phyloP scores from a whole-genome alignment of 23 tunicate genomes.

The Halocynthia aurantium region DNA sequence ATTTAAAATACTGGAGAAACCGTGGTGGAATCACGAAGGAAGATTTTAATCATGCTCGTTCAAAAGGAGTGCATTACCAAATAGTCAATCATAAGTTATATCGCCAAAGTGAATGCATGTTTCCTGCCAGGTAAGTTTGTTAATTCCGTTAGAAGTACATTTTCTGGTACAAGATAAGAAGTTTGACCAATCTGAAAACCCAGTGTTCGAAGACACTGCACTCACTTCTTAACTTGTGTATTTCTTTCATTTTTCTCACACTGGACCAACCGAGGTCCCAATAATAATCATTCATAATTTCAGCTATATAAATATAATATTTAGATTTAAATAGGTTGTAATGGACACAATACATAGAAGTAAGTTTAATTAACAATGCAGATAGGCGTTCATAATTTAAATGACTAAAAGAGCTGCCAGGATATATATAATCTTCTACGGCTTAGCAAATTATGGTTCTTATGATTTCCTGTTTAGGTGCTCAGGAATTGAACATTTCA shows the following conservation, averaged over 20 bases:
- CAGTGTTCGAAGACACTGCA: background rate
- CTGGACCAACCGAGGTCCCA: too few relatives aligned
- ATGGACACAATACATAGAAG: too few relatives aligned
- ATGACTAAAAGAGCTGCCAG: background rate
- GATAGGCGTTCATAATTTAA: too few relatives aligned
- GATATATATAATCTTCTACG: background rate
- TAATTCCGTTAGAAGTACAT: too few relatives aligned
- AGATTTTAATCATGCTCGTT: conserved; percentile 40
- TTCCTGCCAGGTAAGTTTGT: conserved; percentile 49
- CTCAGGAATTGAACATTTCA: conserved; percentile 89
- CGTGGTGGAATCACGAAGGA: conserved; percentile 57
- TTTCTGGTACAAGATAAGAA: background rate
- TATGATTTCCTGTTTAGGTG: conserved; percentile 31
- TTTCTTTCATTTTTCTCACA: too few relatives aligned
- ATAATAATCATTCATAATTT: too few relatives aligned
- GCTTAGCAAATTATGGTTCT: background rate
- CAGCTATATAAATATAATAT: too few relatives aligned
- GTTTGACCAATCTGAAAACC: background rate
- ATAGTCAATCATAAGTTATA: conserved; percentile 64
- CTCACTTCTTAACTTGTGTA: too few relatives aligned
- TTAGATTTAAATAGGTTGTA: too few relatives aligned
- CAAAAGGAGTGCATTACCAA: conserved; percentile 64
- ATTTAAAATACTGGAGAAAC: conserved; percentile 58
- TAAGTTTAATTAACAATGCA: too few relatives aligned
- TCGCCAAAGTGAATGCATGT: conserved; percentile 59